Evolutionary conservation across 2,888 invertebrate species (phyloP).

Genomic region (Cheilosia urbana): DNA sequence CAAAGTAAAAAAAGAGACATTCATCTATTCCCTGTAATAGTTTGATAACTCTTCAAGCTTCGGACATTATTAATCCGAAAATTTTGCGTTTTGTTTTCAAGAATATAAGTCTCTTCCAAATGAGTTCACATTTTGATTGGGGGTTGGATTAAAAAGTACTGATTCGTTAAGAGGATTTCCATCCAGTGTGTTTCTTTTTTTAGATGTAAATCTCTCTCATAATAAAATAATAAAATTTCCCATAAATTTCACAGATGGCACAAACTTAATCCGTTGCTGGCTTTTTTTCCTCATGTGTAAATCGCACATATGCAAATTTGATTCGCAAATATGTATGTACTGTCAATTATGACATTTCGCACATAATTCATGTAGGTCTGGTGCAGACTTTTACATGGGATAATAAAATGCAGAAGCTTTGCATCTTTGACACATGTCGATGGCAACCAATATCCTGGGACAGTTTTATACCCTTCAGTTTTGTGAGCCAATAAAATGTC

Average conservation of each 20-base stretch:
- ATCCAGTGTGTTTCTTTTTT: not conserved
- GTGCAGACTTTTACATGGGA: slow-evolving; percentile 30
- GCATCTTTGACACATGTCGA: slow-evolving; percentile 45
- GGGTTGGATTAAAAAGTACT: slow-evolving; percentile 38
- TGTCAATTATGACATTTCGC: slow-evolving; percentile 71
- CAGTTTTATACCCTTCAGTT: slow-evolving; percentile 49
- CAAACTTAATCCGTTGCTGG: slow-evolving; percentile 32
- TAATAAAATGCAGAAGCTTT: slow-evolving; percentile 53
- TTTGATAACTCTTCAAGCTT: slow-evolving; percentile 28
- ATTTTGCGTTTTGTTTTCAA: slow-evolving; percentile 40
- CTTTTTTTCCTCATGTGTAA: not conserved
- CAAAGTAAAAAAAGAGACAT: no score
- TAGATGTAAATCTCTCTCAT: slow-evolving; percentile 12
- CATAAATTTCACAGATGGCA: slow-evolving; percentile 51
- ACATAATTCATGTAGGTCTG: slow-evolving; percentile 52
- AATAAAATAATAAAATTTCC: slow-evolving; percentile 47
- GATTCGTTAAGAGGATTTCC: slow-evolving; percentile 55
- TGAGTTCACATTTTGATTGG: slow-evolving; percentile 49
- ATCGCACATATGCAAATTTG: slow-evolving; percentile 48
- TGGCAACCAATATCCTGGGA: slow-evolving; percentile 4
- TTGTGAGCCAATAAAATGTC: slow-evolving; percentile 62
- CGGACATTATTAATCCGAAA: slow-evolving; percentile 46
- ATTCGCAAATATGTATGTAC: slow-evolving; percentile 32
- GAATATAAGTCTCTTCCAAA: slow-evolving; percentile 59
- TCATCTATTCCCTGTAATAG: not conserved